Evolutionary conservation across 92 coral and sea anemone species (phyloP).

Genomic region (Umimayanthus chanpuru): DNA sequence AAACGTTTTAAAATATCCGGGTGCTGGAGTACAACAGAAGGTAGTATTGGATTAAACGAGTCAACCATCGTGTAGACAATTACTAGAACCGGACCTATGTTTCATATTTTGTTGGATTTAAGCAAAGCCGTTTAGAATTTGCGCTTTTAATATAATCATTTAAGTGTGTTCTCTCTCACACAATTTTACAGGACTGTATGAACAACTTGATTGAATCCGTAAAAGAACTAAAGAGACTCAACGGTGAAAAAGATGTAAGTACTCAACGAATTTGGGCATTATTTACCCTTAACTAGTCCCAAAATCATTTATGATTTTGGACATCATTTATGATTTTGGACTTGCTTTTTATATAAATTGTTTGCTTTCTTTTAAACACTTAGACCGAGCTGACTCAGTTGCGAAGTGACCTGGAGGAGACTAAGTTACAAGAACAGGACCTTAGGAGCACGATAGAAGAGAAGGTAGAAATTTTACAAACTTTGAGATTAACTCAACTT

Average conservation of each 20-base stretch:
- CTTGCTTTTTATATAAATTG: no score
- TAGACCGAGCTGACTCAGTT: constrained; percentile 75
- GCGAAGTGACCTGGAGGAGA: constrained; percentile 81
- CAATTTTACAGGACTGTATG: constrained; percentile 74
- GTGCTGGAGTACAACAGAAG: no score
- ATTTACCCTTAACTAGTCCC: neutral
- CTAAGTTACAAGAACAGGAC: constrained; percentile 75
- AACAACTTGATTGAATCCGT: constrained; percentile 88
- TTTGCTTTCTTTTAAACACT: no score
- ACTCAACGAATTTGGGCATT: neutral
- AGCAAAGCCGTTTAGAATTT: no score
- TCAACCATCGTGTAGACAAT: no score
- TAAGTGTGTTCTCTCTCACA: neutral
- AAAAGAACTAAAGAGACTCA: constrained; percentile 79
- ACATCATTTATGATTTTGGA: no score
- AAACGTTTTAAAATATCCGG: no score
- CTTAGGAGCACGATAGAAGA: constrained; percentile 69
- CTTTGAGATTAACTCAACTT: neutral
- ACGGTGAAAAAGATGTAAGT: constrained; percentile 92
- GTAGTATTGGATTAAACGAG: no score
- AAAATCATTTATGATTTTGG: no score
- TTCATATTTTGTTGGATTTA: no score
- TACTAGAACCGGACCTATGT: no score
- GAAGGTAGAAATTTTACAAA: constrained; percentile 56
- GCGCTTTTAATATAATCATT: no score